Evolutionary conservation across 2,113 vertebrate genomes (phyloP), one percentile per base, ranked within the genome.

Genomic region (Lepus americanus): DNA sequence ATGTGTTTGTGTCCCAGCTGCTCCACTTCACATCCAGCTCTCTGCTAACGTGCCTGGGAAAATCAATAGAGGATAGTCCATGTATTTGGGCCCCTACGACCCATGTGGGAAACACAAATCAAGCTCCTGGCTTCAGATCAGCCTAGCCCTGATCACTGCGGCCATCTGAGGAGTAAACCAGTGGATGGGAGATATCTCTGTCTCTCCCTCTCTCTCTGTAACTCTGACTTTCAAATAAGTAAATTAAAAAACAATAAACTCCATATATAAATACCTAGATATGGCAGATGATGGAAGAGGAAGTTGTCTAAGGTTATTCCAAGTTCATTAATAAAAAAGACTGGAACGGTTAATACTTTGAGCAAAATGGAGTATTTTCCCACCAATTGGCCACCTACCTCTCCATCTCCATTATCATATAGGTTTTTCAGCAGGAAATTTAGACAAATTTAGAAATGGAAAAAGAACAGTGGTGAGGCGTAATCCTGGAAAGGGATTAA

Each of bases 301-400:
- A 83, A 89, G 59, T 27, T 89, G 7, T 59, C 25, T 77, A 77
- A 59, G 51, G 44, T 89, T 89, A 88, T 3, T 36, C 39, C 36
- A 93, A 89, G 31, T 86, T 79, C 70, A 92, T 69, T 89, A 86
- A 86, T 82, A 73, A 92, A 88, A 90, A 61, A 25, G 66, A 80
- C 16, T 12, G 7, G 66, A 27, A 70, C 16, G 64, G 17, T 31
- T 44, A 92, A 63, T 20, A 27, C 13, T 61, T 72, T 59, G 53
- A 16, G 51, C 36, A 10, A 9, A 85, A 88, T 13, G 31, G 16
- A 77, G 6, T 81, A 83, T 82, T 78, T 79, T 85, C 23, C 89
- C 49, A 91, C 64, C 19, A 51, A 39, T 23, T 82, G 44, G 89
- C 3, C 31, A 73, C 78, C 11, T 51, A 17, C n/a, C 55, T 67